Evolutionary conservation across 2,888 invertebrate genomes (phyloP).

Genomic region (Zootermopsis nevadensis): DNA sequence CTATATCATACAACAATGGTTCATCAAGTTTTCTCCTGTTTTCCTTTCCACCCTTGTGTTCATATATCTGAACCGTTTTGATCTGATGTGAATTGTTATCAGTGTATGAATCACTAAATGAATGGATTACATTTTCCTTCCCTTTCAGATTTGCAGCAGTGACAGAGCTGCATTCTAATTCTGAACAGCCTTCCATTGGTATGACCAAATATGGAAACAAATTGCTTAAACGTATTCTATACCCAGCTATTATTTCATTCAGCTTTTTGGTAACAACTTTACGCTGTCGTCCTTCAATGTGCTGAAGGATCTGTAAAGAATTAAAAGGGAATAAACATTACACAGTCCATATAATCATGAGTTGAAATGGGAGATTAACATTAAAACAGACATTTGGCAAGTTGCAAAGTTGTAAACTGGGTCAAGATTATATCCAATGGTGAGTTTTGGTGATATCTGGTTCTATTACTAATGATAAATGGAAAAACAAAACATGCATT

Average conservation of each 20-base stretch:
- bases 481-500: no score
- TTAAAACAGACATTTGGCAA: no score
- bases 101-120: neutral
- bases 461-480: no score
- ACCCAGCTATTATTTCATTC: constrained; percentile 73
- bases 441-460: no score
- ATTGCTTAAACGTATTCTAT: constrained; percentile 69
- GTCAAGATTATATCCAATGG: no score
- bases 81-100: neutral
- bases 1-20: neutral
- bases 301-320: constrained; percentile 32
- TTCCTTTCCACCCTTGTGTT: neutral
- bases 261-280: constrained; percentile 69
- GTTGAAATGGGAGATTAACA: no score
- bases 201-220: constrained; percentile 69
- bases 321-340: neutral
- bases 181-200: neutral
- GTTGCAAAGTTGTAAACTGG: no score
- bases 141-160: neutral
- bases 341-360: no score
- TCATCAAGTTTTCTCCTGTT: neutral
- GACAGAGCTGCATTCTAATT: neutral
- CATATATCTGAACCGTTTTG: neutral
- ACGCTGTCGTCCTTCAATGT: constrained; percentile 66
- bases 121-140: neutral